Evolutionary conservation across 1,140 invertebrate genomes (phyloP), one percentile per base, ranked within the genome.

Genomic region (Diuraphis noxia): DNA sequence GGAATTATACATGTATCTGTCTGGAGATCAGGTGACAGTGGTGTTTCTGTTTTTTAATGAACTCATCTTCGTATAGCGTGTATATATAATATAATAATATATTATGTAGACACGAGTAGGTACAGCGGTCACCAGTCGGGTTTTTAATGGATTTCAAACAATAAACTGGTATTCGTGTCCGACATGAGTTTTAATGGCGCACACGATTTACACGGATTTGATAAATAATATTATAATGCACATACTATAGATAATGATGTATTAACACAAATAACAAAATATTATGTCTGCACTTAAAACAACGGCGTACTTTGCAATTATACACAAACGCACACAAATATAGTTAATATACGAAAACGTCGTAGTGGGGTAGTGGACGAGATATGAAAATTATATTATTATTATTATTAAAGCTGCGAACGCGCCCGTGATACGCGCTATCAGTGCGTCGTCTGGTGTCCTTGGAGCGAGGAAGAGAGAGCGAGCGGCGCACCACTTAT

Each of bases 141-240:
- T 49, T 91, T 91, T 90, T 90, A 90, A 90, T 79, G 88, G 77
- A 38, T 91, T 49, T 81, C 38, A 40, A 52, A 91, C 89, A 40
- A 91, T 79, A 91, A 91, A 91, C 77, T 91, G 89, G 89, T 91
- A 91, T 91, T 91, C 34, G 72, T 91, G 89, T 91, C 52, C 77
- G 43, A 91, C 89, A 91, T 46, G 89, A 25, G 72, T 91, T 91
- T 91, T 91, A 91, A 91, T 82, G 77, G 43, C 46, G 34, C 77
- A 49, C 89, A 91, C 89, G 89, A 82, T 40, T 90, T 52, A 90
- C 25, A 89, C 40, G 30, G 38, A 81, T 89, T 40, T 40, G 38
- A 38, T 19, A 46, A 34, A 85, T 34, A 87, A 87, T 46, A 34
- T 85, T 41, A 52, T 52, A 72, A 72, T 72, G 30, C 56, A 72